A percentile compares a stretch with the other conserved stretches of the same genome.
Evolutionary conservation across 2,888 invertebrate genomes (phyloP).

Genomic region (Elysia crispata): DNA sequence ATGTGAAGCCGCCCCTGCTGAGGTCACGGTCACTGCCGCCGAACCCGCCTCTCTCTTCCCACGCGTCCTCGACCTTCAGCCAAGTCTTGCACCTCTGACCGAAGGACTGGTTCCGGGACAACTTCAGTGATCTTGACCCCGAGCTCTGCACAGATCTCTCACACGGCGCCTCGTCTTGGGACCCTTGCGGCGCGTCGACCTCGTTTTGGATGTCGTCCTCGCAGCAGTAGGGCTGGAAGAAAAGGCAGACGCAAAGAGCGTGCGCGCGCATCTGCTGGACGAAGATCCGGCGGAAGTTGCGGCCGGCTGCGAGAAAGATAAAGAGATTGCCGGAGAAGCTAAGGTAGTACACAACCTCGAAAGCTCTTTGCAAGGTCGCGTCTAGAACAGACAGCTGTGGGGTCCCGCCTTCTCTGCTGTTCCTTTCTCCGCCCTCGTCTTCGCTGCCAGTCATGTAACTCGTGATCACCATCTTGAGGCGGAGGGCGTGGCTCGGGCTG

Average conservation of each 20-base stretch:
- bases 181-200: too few relatives aligned
- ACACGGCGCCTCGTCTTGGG: too few relatives aligned
- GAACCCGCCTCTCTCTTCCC: not conserved
- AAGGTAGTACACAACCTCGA: slow-evolving; percentile 50
- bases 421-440: not conserved
- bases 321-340: slow-evolving; percentile 50
- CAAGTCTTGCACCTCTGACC: not conserved
- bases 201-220: too few relatives aligned
- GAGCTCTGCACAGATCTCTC: not conserved
- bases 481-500: slow-evolving; percentile 62
- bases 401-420: not conserved
- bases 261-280: slow-evolving; percentile 28
- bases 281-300: slow-evolving; percentile 47
- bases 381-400: slow-evolving; percentile 14
- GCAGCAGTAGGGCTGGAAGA: not conserved
- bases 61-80: not conserved
- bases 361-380: slow-evolving; percentile 46
- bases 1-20: not conserved
- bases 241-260: not conserved
- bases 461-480: slow-evolving; percentile 47
- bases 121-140: not conserved
- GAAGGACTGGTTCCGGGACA: slow-evolving; percentile 30
- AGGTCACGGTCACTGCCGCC: not conserved
- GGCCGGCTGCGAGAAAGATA: slow-evolving; percentile 47
- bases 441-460: not conserved